Percentiles rank a stretch among this genome's conserved stretches.
Evolutionary conservation across 1,140 invertebrate species (phyloP).

Genomic region (Oedothorax gibbosus): DNA sequence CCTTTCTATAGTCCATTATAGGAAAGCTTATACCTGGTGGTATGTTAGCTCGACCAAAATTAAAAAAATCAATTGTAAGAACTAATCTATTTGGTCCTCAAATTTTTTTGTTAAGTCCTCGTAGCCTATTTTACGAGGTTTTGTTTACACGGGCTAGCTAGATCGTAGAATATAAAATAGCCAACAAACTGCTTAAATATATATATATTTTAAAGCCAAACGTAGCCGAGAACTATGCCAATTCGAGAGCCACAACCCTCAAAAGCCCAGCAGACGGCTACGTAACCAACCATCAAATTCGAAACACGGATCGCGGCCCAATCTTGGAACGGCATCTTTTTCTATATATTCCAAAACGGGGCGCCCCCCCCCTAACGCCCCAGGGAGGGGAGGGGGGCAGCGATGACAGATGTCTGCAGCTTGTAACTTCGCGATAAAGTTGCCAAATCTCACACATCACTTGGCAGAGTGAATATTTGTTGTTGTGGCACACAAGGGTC

Average conservation of each 20-base stretch:
- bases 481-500: not conserved
- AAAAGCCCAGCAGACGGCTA: conserved; percentile 12
- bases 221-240: too few species aligned
- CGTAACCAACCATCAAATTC: conserved; percentile 58
- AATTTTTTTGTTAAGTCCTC: too few species aligned
- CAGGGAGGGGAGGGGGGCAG: not conserved
- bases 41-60: too few species aligned
- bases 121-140: too few species aligned
- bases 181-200: too few species aligned
- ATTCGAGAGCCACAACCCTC: not conserved
- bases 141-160: too few species aligned
- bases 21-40: too few species aligned
- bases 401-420: conserved; percentile 47
- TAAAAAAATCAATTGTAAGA: too few species aligned
- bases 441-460: conserved; percentile 46
- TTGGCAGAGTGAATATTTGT: conserved; percentile 15
- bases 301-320: conserved; percentile 39
- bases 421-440: conserved; percentile 36
- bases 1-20: too few species aligned
- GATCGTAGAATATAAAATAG: too few species aligned
- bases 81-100: too few species aligned
- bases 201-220: too few species aligned
- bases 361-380: not conserved
- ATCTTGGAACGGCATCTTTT: conserved; percentile 38
- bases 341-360: not conserved